Base-by-base conservation (phyloP, 1,140 invertebrate genomes). In the Pentalonia nigronervosa region DNA sequence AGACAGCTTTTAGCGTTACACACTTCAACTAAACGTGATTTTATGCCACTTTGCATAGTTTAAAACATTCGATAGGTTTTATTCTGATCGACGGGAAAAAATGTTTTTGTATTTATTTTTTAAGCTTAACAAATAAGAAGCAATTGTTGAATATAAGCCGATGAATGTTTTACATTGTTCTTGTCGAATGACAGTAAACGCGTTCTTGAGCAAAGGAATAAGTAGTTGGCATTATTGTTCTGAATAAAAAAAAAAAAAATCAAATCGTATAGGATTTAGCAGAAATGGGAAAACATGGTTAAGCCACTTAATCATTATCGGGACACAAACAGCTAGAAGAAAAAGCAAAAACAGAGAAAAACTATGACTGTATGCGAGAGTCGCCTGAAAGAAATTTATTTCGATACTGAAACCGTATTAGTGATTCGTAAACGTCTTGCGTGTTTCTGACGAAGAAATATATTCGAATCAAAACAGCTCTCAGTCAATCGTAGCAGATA, bases 391-490 rank as follows among this genome's bases (percentile, higher is more conserved):
- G 89, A 90, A 90, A 90, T 90, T 60, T 90, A 90, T 90, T 90
- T 67, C 89, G 89, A 90, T 90, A 90, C 89, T 90, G 36, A 30
- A 90, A 60, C n/a, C 53, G 89, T 90, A 90, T 81, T 81, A 92
- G 90, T 83, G 76, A 92, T 92, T 92, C 90, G 90, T 92, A 83
- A 92, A 92, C 90, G 90, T 76, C 76, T 48, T 48, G 90, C n/a
- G 90, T 92, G 90, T 83, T 92, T 83, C 36, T 92, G 90, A 92
- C 90, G 90, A 50, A 81, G 90, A 92, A 92, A 92, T 92, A 92
- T 92, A 92, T 92, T 92, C 23, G 45, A 36, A 48, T 81, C 67
- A 92, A 83, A 92, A 92, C 76, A 41, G 47, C 47, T 92, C 53
- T n/a, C 41, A 92, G 60, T 92, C 90, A 83, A 92, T 92, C 90